phyloP scores from a whole-genome alignment of 2,113 vertebrate genomes.

The Sebastes fasciatus region DNA sequence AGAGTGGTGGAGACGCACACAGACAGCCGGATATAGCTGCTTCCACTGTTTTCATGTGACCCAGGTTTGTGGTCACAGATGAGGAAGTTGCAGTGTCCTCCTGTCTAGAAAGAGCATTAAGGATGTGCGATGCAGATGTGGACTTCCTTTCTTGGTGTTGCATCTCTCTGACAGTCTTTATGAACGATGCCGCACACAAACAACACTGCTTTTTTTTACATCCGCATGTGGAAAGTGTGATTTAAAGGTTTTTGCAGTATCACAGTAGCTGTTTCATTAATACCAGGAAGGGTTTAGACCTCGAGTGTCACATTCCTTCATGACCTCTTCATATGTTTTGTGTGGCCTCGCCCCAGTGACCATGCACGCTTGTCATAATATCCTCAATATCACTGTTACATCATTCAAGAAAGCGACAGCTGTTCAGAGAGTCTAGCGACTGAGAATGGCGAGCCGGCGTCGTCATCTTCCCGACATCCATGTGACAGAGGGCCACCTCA shows the following conservation, averaged over 20 bases:
- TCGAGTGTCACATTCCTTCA: constrained; percentile 50
- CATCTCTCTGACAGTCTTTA: not conserved
- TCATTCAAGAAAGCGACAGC: constrained; percentile 26
- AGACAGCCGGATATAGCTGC: constrained; percentile 75
- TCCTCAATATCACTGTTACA: constrained; percentile 15
- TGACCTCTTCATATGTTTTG: not conserved
- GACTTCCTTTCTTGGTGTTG: not conserved
- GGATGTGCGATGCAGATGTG: constrained; percentile 31
- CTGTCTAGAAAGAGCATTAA: constrained; percentile 58
- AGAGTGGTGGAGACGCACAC: constrained; percentile 32
- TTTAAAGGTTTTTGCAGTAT: not conserved
- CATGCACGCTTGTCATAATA: not conserved
- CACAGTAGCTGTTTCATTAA: not conserved
- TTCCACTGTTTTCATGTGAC: constrained; percentile 79
- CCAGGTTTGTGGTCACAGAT: constrained; percentile 63
- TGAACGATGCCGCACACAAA: not conserved
- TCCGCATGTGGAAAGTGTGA: not conserved
- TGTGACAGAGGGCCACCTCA: constrained; percentile 44
- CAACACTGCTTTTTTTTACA: not conserved
- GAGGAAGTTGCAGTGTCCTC: constrained; percentile 71
- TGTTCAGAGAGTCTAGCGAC: not conserved
- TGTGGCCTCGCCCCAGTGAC: not conserved
- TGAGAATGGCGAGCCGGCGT: constrained; percentile 3
- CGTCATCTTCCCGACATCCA: constrained; percentile 32
- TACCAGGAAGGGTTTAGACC: constrained; percentile 2